Evolutionary conservation across 2,888 invertebrate genomes (phyloP), one percentile per base, ranked within the genome.

Genomic region (Synergus laeviventris): DNA sequence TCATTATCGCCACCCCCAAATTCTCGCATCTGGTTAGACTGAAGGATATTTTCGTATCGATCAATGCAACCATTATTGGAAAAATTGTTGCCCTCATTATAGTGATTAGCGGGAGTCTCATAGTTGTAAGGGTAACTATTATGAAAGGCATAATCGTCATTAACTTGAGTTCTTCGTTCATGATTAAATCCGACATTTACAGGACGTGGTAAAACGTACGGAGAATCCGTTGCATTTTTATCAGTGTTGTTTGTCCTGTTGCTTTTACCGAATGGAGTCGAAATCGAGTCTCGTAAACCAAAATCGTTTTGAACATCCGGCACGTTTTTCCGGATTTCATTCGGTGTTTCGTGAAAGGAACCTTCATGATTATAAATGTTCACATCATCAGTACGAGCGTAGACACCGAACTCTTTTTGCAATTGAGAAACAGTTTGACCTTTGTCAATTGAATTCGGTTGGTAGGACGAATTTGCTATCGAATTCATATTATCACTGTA

Each of bases 41-140:
- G 84, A 64, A 83, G 76, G 75, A 84, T 87, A 74, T 70, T 45
- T 49, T 88, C 86, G 73, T 88, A 88, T 5, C 82, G 79, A 36
- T 85, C 86, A 16, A 84, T 86, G 77, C 88, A 88, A 62, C 89
- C 89, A 78, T 89, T 89, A 78, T 87, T 89, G 5, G 82, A 66
- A 42, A 85, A 86, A 77, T 82, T 82, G 74, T 87, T 85, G 12
- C 61, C 77, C 45, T 84, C 81, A 73, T 86, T 85, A 45, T 86
- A 90, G 79, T 88, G 89, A 86, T 88, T 90, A 14, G 88, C 77
- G 12, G 90, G 90, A 8, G 90, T 90, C 18, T 88, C 85, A 78
- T 85, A 88, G 82, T 86, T 86, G 31, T 83, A 84, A 1, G 85
- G 84, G 82, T 87, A 88, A 70, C 45, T 70, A 70, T 70, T 70